Evolutionary conservation across 2,113 vertebrate genomes (phyloP).

Genomic region (Calyptomena viridis): DNA sequence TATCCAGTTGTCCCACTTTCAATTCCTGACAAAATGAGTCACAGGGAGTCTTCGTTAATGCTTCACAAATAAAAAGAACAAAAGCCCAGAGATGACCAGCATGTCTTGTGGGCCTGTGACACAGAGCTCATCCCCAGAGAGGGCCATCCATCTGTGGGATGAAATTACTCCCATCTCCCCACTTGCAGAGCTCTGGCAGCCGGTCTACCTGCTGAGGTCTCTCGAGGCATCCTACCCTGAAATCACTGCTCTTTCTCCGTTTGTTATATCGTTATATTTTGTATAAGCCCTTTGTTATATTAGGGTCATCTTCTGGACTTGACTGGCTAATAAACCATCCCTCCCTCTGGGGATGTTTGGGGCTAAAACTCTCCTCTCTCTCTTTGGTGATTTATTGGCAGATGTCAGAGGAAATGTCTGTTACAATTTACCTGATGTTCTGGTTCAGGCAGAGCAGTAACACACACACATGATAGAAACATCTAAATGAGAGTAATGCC

Average conservation of each 20-base stretch:
- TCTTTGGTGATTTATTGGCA: slow-evolving; percentile 10
- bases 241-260: background rate
- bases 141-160: background rate
- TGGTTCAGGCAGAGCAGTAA: background rate
- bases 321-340: slow-evolving; percentile 39
- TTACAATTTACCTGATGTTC: background rate
- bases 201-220: background rate
- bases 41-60: background rate
- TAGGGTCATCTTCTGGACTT: slow-evolving; percentile 15
- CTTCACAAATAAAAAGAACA: background rate
- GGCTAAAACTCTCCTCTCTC: background rate
- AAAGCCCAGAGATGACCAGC: background rate
- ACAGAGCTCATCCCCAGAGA: background rate
- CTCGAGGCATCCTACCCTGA: background rate
- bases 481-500: background rate
- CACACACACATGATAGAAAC: background rate
- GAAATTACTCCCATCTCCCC: background rate
- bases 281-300: slow-evolving; percentile 28
- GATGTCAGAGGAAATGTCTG: background rate
- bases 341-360: background rate
- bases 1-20: background rate
- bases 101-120: background rate
- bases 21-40: background rate
- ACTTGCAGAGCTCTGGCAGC: background rate
- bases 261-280: background rate